Percentiles rank a stretch among this genome's conserved stretches.
Conservation (phyloP, 2,113 vertebrate species). For the Alouatta palliata region DNA sequence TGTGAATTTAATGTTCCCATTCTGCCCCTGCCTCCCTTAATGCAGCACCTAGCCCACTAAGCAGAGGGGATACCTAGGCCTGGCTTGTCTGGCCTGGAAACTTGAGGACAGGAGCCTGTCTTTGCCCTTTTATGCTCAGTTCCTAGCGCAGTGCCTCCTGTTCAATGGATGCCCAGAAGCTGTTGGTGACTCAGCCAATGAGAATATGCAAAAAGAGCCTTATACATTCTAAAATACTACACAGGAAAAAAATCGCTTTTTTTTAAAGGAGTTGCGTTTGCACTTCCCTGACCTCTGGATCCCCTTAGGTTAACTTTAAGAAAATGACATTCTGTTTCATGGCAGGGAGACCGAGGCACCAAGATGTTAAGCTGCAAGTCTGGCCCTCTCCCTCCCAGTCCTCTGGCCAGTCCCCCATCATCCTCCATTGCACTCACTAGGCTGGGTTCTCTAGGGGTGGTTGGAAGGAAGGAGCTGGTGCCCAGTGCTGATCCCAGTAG, state of each 20-base stretch:
- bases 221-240: background rate
- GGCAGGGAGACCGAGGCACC: background rate
- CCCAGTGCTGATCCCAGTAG: background rate
- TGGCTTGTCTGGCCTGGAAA: background rate
- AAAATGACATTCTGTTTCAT: background rate
- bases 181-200: background rate
- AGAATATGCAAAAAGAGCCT: background rate
- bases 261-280: background rate
- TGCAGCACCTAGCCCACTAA: background rate
- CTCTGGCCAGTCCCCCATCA: accelerated
- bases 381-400: accelerated
- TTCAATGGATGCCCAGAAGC: accelerated
- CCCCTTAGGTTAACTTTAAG: background rate
- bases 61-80: background rate
- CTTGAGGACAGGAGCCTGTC: background rate
- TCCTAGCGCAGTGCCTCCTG: background rate
- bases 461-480: background rate
- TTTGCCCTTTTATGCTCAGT: background rate
- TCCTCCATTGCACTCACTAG: accelerated
- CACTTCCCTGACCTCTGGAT: background rate
- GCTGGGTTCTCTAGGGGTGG: background rate
- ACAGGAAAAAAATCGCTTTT: background rate
- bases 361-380: background rate
- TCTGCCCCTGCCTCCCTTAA: background rate
- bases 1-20: background rate